Evolutionary conservation across 1,140 invertebrate species (phyloP), one percentile per base, ranked within the genome.

Genomic region (Pemphigus obesinymphae): DNA sequence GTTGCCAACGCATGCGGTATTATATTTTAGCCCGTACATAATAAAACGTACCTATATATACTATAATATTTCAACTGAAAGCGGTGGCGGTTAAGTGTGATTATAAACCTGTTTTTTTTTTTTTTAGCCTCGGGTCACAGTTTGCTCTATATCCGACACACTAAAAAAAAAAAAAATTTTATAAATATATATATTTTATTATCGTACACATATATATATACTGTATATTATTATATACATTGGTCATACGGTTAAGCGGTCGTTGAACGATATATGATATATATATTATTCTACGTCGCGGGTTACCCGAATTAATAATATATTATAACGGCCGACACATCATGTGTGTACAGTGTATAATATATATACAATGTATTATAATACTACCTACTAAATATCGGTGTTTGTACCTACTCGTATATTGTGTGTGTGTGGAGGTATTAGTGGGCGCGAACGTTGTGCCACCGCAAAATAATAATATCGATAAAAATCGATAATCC

Each of bases 91-190:
- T 23, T 17, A n/a, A n/a, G 13, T 29, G 11, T 17, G 43, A 20
- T 3, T 48, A 29, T 29, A 43, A 73, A 73, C 70, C 70, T 48
- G 55, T 61, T 37, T 75, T 76, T 76, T 76, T 31, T 34, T 70
- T 20, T 76, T 31, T 8, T 45, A 50, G 76, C 76, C 76, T 80
- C 76, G 7, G 53, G 76, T 45, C 37, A 11, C 17, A 43, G 43
- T 63, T 80, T 80, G 76, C 55, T 80, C 76, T 61, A 80, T 61
- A 80, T 63, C 37, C 55, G 53, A 80, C 55, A 29, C 40, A 40
- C 70, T 50, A 48, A 48, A 70, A 26, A 50, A n/a, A n/a, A n/a
- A n/a, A n/a, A n/a, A n/a, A n/a, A n/a, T n/a, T n/a, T n/a, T n/a
- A 73, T 15, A 48, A 50, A 50, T 31, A 50, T 26, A 50, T 29